Evolutionary conservation across 1,140 invertebrate species (phyloP).

Genomic region (Wiebesia pumilae): DNA sequence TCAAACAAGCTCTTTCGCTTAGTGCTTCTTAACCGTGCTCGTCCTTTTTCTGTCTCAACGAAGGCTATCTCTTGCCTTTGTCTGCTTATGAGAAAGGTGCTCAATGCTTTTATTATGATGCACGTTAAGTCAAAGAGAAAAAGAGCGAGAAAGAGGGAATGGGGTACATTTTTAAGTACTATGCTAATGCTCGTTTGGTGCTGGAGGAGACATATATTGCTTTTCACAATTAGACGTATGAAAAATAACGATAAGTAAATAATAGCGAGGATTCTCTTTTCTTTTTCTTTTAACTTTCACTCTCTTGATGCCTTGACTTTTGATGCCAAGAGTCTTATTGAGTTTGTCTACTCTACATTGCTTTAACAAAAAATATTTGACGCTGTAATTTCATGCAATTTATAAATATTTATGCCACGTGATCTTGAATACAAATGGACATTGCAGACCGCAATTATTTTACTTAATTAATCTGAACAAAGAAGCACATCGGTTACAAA

Average conservation of each 20-base stretch:
- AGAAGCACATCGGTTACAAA: too few relatives aligned
- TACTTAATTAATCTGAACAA: too few relatives aligned
- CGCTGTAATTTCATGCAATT: too few relatives aligned
- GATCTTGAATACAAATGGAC: too few relatives aligned
- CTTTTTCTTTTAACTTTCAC: not conserved
- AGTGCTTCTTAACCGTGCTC: not conserved
- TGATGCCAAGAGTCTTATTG: too few relatives aligned
- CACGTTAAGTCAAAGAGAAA: not conserved
- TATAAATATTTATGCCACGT: too few relatives aligned
- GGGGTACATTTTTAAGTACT: constrained; percentile 9
- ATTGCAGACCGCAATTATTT: too few relatives aligned
- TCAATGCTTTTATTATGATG: constrained; percentile 40
- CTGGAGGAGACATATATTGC: not conserved
- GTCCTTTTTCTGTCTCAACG: not conserved
- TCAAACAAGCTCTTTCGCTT: not conserved
- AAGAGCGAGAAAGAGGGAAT: constrained; percentile 15
- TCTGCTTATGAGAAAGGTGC: constrained; percentile 39
- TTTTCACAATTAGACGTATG: not conserved
- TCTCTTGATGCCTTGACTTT: too few relatives aligned
- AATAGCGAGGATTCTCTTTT: constrained; percentile 11
- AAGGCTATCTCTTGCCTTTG: constrained; percentile 45
- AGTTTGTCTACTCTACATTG: too few relatives aligned
- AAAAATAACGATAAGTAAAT: constrained; percentile 46
- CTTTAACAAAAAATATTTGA: too few relatives aligned
- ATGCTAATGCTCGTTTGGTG: constrained; percentile 25